Percentiles rank a stretch among this genome's conserved stretches.
Conservation (phyloP, 1,140 invertebrate species). For the Drosophila repletoides region DNA sequence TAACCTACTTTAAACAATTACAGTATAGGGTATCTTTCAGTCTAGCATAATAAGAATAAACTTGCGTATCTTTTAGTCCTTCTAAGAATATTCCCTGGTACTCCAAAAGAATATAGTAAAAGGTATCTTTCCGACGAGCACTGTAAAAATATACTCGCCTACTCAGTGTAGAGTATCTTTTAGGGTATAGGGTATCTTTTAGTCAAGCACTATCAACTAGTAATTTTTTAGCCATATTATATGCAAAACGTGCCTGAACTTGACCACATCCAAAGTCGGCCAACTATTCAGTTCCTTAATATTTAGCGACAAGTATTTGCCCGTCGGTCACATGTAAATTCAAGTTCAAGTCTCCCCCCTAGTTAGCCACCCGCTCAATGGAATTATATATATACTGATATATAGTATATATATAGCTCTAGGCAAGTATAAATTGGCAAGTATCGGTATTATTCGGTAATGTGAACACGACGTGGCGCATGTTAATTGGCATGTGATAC, state of each 20-base stretch:
- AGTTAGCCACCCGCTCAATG: slow-evolving; percentile 46
- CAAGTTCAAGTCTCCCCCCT: slow-evolving; percentile 69
- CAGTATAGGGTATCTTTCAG: no score
- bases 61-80: no score
- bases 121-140: no score
- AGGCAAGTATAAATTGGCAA: slow-evolving; percentile 64
- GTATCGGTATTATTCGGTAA: slow-evolving; percentile 30
- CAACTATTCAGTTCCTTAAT: slow-evolving; percentile 49
- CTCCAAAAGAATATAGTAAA: neutral
- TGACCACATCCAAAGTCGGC: slow-evolving; percentile 53
- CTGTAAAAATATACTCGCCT: neutral
- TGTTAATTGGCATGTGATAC: slow-evolving; percentile 60
- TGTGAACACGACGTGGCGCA: slow-evolving; percentile 44
- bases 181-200: neutral
- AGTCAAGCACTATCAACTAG: neutral
- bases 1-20: no score
- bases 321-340: slow-evolving; percentile 48
- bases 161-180: neutral
- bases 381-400: no score
- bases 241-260: slow-evolving; percentile 69
- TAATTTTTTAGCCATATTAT: slow-evolving; percentile 23
- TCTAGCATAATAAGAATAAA: no score
- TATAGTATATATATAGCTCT: no score
- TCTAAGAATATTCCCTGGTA: no score
- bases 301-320: neutral